Evolutionary conservation across 64 coral and sea anemone species (phyloP).

Genomic region (Anthopleura sola): DNA sequence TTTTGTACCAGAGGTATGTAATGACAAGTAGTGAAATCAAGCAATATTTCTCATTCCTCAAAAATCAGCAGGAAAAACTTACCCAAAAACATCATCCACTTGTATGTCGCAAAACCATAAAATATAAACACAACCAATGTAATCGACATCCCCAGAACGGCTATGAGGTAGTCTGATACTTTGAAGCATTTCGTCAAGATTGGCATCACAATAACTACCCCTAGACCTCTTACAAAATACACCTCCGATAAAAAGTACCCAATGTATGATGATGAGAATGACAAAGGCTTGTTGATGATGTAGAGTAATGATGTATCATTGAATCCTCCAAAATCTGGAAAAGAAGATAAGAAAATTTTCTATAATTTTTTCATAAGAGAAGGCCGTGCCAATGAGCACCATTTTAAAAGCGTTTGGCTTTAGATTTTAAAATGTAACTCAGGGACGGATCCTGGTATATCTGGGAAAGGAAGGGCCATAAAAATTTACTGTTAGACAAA

Average conservation of each 20-base stretch:
- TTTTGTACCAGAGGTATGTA: no score
- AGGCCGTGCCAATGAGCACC: no score
- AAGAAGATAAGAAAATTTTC: neutral
- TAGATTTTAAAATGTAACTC: no score
- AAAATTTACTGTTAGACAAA: no score
- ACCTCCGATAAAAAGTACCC: slow-evolving; percentile 77
- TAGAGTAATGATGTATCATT: slow-evolving; percentile 85
- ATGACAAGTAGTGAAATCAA: no score
- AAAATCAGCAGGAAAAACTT: no score
- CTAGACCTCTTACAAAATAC: slow-evolving; percentile 56
- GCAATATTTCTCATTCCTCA: no score
- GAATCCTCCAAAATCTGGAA: slow-evolving; percentile 88
- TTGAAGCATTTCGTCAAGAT: slow-evolving; percentile 55
- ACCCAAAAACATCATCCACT: slow-evolving; percentile 93
- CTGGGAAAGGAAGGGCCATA: no score
- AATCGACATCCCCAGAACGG: slow-evolving; percentile 47
- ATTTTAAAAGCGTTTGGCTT: no score
- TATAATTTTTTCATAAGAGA: neutral
- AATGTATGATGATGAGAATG: slow-evolving; percentile 63
- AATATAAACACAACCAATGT: slow-evolving; percentile 55
- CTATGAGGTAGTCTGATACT: slow-evolving; percentile 74
- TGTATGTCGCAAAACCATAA: slow-evolving; percentile 55
- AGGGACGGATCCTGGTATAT: no score
- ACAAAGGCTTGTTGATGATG: slow-evolving; percentile 52
- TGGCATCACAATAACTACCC: slow-evolving; percentile 73